Evolutionary conservation across 2,888 invertebrate species (phyloP), one percentile per base, ranked within the genome.

Genomic region (Anarsia innoxiella): DNA sequence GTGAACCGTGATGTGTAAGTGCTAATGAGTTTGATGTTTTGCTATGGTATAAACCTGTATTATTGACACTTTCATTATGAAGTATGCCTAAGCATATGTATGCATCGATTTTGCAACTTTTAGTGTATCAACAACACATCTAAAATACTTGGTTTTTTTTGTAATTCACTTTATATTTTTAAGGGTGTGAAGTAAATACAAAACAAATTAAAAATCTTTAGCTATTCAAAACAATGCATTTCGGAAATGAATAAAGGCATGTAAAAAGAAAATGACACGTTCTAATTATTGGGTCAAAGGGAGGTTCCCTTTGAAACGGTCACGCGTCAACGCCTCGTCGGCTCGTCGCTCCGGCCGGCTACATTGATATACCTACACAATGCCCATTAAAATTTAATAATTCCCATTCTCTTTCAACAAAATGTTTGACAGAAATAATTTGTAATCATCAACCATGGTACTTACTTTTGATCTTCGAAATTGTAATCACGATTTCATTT

Each of bases 11-110:
- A 41, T 16, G 48, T 49, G 52, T 57, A 53, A 60, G 60, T 61
- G 60, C 43, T 43, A 56, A 59, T 59, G 59, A 59, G 36, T 42
- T 42, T 39, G 35, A 35, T 32, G 40, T 40, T 36, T 36, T 23
- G 25, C 11, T 9, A 31, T 23, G 27, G 29, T 29, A 34, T 29
- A 28, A 36, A 33, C 33, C 10, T 26, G 10, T 14, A 19, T 33
- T 26, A 26, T 33, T 26, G 33, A 33, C 33, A 3, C 12, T 33
- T 15, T n/a, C n/a, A n/a, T n/a, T n/a, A n/a, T n/a, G n/a, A n/a
- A n/a, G n/a, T n/a, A n/a, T n/a, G n/a, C n/a, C n/a, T n/a, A n/a
- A n/a, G n/a, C n/a, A n/a, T n/a, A n/a, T n/a, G n/a, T n/a, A n/a
- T n/a, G n/a, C n/a, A n/a, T n/a, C n/a, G n/a, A n/a, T n/a, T n/a